These are phyloP conservation scores for Lithophane socia DNA, from an alignment of 2,888 invertebrate genomes.

Conservation along the genomic window DNA sequence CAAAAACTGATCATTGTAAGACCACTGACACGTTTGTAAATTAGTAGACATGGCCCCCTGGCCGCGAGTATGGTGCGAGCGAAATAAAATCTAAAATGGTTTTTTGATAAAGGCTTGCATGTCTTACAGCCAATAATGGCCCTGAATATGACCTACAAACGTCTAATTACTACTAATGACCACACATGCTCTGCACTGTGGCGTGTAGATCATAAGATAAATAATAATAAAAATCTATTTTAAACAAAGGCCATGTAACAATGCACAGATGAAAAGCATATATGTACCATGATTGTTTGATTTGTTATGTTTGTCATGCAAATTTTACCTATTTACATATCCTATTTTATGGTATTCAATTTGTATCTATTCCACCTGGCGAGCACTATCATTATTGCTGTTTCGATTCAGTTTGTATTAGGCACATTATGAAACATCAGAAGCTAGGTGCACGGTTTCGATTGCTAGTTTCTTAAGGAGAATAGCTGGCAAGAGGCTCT, in stretches of 20 bases:
- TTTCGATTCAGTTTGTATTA: too few relatives aligned
- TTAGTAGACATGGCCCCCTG: too few relatives aligned
- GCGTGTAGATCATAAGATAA: slow-evolving; percentile 34
- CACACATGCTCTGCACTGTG: slow-evolving; percentile 1
- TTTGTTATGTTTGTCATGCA: slow-evolving; percentile 25
- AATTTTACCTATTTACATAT: slow-evolving; percentile 26
- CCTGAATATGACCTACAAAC: not conserved
- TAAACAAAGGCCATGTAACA: slow-evolving; percentile 23
- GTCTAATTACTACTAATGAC: not conserved
- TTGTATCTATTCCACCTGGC: not conserved
- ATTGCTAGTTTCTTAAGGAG: not conserved
- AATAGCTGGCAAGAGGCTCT: not conserved
- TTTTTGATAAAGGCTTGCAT: not conserved
- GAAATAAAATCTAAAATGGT: too few relatives aligned
- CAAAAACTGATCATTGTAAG: too few relatives aligned
- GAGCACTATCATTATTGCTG: not conserved
- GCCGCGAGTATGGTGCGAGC: too few relatives aligned
- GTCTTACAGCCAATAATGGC: not conserved
- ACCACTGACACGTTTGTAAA: too few relatives aligned
- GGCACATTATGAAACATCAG: too few relatives aligned
- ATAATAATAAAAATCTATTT: slow-evolving; percentile 14
- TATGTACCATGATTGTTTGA: slow-evolving; percentile 7
- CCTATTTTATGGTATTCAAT: slow-evolving; percentile 14
- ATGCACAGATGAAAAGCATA: slow-evolving; percentile 15
- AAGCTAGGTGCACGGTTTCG: too few relatives aligned